These are phyloP conservation scores for Protula sp. DNA, from an alignment of 2,888 invertebrate genomes.

Conservation along the genomic window DNA sequence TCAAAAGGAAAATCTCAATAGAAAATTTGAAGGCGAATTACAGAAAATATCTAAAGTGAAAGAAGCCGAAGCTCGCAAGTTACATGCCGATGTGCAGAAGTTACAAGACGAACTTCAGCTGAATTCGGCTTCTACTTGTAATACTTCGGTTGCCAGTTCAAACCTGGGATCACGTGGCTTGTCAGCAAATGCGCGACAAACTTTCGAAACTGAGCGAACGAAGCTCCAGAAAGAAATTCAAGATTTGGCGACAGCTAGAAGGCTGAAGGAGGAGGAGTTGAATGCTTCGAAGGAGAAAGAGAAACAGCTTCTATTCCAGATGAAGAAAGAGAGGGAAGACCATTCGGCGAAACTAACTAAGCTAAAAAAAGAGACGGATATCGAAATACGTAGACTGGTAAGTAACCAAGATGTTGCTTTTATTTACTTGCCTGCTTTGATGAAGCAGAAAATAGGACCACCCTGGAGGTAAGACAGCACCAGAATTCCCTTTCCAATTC, in stretches of 20 bases:
- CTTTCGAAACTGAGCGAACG: neutral
- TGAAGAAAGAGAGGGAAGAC: neutral
- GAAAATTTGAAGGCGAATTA: neutral
- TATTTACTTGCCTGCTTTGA: too few relatives aligned
- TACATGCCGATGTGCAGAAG: neutral
- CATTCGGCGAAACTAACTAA: neutral
- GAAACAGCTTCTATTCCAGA: neutral
- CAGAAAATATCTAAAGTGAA: neutral
- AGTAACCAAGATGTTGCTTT: too few relatives aligned
- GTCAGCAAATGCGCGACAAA: neutral
- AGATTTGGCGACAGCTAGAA: too few relatives aligned
- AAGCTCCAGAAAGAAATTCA: neutral
- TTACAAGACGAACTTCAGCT: neutral
- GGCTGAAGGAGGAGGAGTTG: neutral
- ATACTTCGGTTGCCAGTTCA: too few relatives aligned
- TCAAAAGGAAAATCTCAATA: neutral
- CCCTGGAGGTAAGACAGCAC: too few relatives aligned
- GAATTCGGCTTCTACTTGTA: neutral
- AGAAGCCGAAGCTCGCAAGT: neutral
- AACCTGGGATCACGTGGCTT: too few relatives aligned
- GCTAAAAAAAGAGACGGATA: constrained; percentile 3
- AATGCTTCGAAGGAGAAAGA: neutral
- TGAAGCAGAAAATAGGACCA: too few relatives aligned
- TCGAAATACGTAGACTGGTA: constrained; percentile 9
- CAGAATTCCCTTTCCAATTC: too few relatives aligned